These are phyloP conservation scores for Eurystomus gularis DNA, from an alignment of 2,113 vertebrate genomes.

Conservation along the genomic window DNA sequence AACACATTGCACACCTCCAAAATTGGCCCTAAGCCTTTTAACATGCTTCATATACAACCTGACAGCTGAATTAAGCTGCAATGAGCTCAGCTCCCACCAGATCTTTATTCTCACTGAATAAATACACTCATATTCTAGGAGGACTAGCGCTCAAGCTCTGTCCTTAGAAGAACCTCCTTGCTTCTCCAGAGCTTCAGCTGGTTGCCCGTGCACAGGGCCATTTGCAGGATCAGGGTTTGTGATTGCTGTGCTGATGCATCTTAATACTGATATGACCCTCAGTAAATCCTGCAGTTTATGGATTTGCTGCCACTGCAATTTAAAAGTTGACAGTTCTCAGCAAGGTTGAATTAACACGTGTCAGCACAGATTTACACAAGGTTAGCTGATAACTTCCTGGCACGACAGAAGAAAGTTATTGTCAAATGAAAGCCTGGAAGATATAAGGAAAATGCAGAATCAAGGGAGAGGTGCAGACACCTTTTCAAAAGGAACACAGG, in stretches of 20 bases:
- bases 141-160: neutral
- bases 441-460: neutral
- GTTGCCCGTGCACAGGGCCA: neutral
- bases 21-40: neutral
- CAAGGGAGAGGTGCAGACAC: neutral
- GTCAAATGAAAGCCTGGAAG: neutral
- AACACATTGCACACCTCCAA: neutral
- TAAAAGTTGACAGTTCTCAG: constrained; percentile 19
- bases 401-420: neutral
- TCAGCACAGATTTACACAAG: constrained; percentile 48
- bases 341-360: constrained; percentile 56
- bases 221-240: neutral
- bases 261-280: constrained; percentile 1
- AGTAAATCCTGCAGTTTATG: constrained; percentile 15
- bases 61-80: neutral
- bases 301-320: constrained; percentile 53
- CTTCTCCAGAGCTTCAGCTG: neutral
- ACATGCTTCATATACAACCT: neutral
- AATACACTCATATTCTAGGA: neutral
- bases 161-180: neutral
- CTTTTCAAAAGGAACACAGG: neutral
- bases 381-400: constrained; percentile 32
- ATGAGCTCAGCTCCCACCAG: neutral
- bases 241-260: neutral
- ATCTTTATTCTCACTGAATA: neutral